Conservation (phyloP, 2,797 vertebrate genomes). For the Halcyon leucocephala region DNA sequence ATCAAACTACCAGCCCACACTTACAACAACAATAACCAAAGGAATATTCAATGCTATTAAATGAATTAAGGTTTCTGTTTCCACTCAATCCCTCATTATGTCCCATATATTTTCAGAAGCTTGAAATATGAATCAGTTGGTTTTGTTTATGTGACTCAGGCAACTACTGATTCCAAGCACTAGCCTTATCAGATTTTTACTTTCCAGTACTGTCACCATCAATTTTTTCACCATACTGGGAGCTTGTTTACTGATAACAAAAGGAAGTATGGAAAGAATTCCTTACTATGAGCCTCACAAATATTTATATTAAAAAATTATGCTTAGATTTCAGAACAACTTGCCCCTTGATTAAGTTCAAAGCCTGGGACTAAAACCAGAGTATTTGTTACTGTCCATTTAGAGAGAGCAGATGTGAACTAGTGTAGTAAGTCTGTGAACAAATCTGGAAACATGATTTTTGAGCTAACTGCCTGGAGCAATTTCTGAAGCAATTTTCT, state of each 20-base stretch:
- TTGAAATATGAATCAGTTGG: background rate
- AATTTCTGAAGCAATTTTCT: constrained; percentile 73
- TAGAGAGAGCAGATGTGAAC: background rate
- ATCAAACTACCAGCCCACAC: background rate
- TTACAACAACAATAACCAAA: background rate
- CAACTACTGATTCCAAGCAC: background rate
- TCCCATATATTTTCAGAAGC: background rate
- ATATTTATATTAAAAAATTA: background rate
- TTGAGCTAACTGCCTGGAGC: constrained; percentile 41
- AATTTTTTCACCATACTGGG: background rate
- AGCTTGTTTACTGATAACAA: background rate
- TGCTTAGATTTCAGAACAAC: background rate
- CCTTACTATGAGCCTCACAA: background rate
- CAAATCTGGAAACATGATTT: constrained; percentile 39
- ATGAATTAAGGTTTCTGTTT: background rate
- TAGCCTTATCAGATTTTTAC: background rate
- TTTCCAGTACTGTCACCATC: background rate
- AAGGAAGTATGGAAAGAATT: background rate
- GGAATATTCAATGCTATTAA: background rate
- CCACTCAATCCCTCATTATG: background rate
- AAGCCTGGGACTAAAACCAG: background rate
- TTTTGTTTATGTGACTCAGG: background rate
- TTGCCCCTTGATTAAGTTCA: background rate
- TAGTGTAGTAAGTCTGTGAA: background rate
- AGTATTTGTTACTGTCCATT: background rate